These are phyloP conservation scores for Penaeus japonicus DNA, from an alignment of 1,140 invertebrate genomes.

Conservation along the genomic window DNA sequence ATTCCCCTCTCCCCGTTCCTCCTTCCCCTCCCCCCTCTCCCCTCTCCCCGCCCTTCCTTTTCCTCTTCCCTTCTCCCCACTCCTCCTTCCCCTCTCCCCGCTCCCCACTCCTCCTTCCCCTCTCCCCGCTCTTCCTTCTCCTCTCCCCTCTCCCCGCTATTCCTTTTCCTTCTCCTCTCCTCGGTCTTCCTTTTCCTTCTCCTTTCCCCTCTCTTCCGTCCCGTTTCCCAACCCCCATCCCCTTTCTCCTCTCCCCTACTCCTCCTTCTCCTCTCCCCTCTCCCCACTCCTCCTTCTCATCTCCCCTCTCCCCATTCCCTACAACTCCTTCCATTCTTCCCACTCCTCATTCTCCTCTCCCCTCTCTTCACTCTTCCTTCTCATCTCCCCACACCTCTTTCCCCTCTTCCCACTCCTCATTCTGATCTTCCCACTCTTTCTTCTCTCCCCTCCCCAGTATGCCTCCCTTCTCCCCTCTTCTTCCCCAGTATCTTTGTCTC, in stretches of 20 bases:
- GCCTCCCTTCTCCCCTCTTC: background rate
- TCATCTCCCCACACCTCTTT: background rate
- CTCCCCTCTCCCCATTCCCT: background rate
- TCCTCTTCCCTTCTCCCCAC: too few species aligned
- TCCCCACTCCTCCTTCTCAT: too few species aligned
- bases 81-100: too few species aligned
- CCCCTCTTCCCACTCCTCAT: too few species aligned
- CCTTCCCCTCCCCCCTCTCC: too few species aligned
- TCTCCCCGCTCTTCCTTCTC: too few species aligned
- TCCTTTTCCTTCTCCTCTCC: too few species aligned
- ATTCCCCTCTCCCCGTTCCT: too few species aligned
- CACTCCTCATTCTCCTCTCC: background rate
- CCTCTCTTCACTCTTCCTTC: background rate
- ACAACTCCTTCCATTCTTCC: background rate
- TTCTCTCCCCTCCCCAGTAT: background rate
- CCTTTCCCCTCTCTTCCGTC: too few species aligned
- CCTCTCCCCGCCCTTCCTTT: too few species aligned
- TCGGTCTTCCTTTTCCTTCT: background rate
- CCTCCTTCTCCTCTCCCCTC: background rate
- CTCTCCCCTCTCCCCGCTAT: background rate
- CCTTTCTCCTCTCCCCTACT: background rate
- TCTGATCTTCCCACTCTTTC: background rate
- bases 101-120: too few species aligned
- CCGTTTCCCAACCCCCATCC: too few species aligned
- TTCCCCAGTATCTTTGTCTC: background rate